phyloP scores from a whole-genome alignment of 1,140 invertebrate species.

The Hermatobates lingyangjiaoensis region DNA sequence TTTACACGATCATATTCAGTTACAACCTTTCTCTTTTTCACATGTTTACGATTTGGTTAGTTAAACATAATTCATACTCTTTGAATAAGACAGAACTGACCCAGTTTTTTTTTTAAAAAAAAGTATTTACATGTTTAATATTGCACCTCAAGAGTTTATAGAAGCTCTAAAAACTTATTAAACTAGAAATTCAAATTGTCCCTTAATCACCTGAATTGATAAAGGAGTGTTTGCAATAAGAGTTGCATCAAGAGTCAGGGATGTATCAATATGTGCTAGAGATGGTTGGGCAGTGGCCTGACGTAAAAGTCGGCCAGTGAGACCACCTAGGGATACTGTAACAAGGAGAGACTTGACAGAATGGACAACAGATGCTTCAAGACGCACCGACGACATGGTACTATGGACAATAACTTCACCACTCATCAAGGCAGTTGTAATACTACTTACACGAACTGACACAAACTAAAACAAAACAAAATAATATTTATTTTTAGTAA shows the following conservation, averaged over 20 bases:
- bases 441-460: conserved; percentile 7
- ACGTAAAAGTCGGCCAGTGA: conserved; percentile 25
- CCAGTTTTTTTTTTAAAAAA: too few relatives aligned
- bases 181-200: not conserved
- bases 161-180: too few relatives aligned
- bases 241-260: conserved; percentile 50
- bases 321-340: conserved; percentile 19
- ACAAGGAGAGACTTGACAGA: conserved; percentile 51
- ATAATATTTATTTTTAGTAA: not conserved
- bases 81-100: too few relatives aligned
- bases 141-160: too few relatives aligned
- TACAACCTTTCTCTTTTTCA: too few relatives aligned
- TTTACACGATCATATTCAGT: too few relatives aligned
- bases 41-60: too few relatives aligned
- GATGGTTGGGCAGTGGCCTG: conserved; percentile 22
- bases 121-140: too few relatives aligned
- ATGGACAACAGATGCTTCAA: conserved; percentile 55
- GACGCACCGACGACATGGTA: conserved; percentile 49
- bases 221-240: conserved; percentile 53
- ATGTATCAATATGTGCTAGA: conserved; percentile 47
- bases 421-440: conserved; percentile 6
- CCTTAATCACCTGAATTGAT: conserved; percentile 42
- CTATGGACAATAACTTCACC: conserved; percentile 32
- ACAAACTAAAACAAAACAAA: conserved; percentile 10
- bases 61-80: too few relatives aligned